Base-by-base conservation (phyloP, 2,113 vertebrate genomes). In the Xerus inauris region DNA sequence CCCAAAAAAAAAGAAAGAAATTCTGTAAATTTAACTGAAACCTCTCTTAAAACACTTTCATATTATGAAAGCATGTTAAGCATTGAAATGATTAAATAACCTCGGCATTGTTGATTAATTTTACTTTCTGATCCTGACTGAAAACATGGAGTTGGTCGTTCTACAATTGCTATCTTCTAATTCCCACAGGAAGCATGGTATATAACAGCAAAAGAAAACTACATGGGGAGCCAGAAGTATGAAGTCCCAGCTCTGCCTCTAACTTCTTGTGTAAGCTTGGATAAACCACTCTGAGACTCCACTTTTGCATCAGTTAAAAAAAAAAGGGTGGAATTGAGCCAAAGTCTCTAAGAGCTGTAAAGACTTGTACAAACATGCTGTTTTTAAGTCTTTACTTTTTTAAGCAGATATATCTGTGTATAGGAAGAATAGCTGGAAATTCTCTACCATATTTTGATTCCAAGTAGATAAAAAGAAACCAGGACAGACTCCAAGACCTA, bases 161-260 rank as follows among this genome's bases (percentile, higher is more conserved):
- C 72, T 91, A 83, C 19, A 97, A 62, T 2, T 94, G 71, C 42
- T 96, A 28, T 92, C 83, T 97, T 97, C 92, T 97, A 92, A 96
- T 96, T 96, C 73, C 88, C 59, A 97, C 81, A 97, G 96, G 97
- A 93, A 69, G 42, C 86, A 93, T 32, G 47, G 35, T 81, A 72
- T 84, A 3, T 76, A 93, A 95, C 40, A 94, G 85, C 59, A 90
- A 88, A 94, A 94, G 91, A 89, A 96, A 89, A 94, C 90, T 83
- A 67, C 91, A 30, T 0, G 83, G 51, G 67, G 54, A 97, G 19
- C 84, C 87, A 91, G 88, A 97, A 93, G 86, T 16, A 40, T 17
- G 45, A 83, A 93, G 77, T 67, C 42, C 47, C 59, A 87, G 69
- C 47, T 91, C 59, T 94, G 28, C 19, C 76, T 84, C 75, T 84